Evolutionary conservation across 2,113 vertebrate species (phyloP).

Genomic region (Numenius arquata): DNA sequence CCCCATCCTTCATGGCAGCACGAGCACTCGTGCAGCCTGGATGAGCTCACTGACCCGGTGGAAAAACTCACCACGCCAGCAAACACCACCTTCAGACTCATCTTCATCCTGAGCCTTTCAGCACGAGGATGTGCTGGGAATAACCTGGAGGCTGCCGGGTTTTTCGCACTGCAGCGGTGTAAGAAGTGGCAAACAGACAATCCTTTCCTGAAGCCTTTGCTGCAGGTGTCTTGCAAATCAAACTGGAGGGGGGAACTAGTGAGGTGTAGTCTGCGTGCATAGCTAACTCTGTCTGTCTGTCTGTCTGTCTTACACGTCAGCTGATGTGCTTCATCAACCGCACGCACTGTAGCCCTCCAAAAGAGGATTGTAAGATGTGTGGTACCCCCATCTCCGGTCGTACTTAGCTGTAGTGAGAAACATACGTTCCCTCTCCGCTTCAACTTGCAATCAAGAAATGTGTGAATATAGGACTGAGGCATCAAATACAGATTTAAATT

Average conservation of each 20-base stretch:
- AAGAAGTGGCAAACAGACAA: background rate
- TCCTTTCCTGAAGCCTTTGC: background rate
- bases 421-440: background rate
- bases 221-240: background rate
- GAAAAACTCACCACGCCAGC: background rate
- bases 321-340: background rate
- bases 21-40: background rate
- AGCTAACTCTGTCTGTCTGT: background rate
- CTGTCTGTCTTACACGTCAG: background rate
- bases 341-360: accelerated
- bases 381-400: background rate
- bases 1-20: background rate
- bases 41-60: background rate
- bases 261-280: background rate
- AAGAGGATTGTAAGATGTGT: background rate
- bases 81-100: background rate
- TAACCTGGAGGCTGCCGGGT: background rate
- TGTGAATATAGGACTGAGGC: background rate
- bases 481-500: background rate
- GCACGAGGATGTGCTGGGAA: background rate
- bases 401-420: background rate
- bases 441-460: background rate
- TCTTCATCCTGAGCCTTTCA: background rate
- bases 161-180: background rate
- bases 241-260: background rate